Evolutionary conservation across 2,888 invertebrate genomes (phyloP).

Genomic region (Melangyna quadrimaculata): DNA sequence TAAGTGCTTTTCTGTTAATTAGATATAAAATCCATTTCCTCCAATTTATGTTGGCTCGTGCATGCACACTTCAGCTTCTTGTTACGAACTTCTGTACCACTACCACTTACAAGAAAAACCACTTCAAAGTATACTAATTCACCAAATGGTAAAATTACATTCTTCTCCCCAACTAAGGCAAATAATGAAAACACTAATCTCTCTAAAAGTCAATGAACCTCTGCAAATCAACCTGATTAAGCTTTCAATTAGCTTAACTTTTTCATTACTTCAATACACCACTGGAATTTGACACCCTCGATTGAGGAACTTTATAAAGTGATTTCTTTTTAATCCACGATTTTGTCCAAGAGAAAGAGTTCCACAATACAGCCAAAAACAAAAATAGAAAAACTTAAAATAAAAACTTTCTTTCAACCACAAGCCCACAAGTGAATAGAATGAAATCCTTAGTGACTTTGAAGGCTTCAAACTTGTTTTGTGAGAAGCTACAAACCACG

Average conservation of each 20-base stretch:
- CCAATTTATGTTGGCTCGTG: conserved; percentile 38
- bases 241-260: conserved; percentile 54
- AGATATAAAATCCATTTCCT: conserved; percentile 44
- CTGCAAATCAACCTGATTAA: conserved; percentile 42
- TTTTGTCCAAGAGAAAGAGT: background rate
- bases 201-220: conserved; percentile 52
- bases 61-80: conserved; percentile 26
- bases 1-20: conserved; percentile 39
- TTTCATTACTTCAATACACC: conserved; percentile 33
- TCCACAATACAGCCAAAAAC: background rate
- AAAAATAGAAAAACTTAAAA: background rate
- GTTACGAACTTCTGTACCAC: conserved; percentile 10
- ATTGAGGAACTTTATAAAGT: conserved; percentile 5
- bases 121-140: conserved; percentile 41
- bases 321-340: background rate
- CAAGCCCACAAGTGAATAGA: conserved; percentile 10
- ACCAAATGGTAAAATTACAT: conserved; percentile 49
- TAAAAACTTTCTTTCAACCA: conserved; percentile 2
- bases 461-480: background rate
- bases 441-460: conserved; percentile 11
- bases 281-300: conserved; percentile 27
- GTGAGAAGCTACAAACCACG: background rate
- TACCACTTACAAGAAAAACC: conserved; percentile 33
- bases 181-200: conserved; percentile 41
- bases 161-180: conserved; percentile 41